Conservation (phyloP, 2,888 invertebrate species). For the Colletes collaris region DNA sequence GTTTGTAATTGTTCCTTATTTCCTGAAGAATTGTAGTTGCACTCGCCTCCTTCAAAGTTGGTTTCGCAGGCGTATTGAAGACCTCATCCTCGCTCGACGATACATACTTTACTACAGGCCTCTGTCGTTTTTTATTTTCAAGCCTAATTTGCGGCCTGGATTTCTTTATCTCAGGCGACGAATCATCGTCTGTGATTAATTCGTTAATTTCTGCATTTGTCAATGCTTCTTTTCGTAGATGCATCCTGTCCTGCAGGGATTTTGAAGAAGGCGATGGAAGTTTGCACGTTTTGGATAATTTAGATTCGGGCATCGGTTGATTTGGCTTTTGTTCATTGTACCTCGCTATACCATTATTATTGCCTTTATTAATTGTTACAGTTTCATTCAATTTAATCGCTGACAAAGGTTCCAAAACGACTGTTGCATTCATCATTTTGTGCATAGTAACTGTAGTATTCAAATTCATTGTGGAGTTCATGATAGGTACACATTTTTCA, state of each 20-base stretch:
- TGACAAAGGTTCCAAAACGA: constrained; percentile 73
- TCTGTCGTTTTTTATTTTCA: constrained; percentile 42
- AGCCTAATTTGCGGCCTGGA: constrained; percentile 33
- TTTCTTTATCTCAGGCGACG: constrained; percentile 73
- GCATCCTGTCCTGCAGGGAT: constrained; percentile 42
- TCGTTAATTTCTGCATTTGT: constrained; percentile 67
- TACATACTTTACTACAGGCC: constrained; percentile 46
- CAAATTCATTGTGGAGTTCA: constrained; percentile 80
- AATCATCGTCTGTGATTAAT: constrained; percentile 80
- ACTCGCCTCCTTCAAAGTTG: constrained; percentile 42
- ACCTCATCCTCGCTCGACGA: constrained; percentile 71
- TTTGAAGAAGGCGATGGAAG: constrained; percentile 15
- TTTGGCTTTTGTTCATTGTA: background rate
- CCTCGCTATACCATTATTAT: background rate
- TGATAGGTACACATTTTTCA: constrained; percentile 74
- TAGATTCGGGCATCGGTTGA: background rate
- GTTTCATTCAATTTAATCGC: constrained; percentile 71
- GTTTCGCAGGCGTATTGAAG: constrained; percentile 68
- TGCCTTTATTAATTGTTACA: constrained; percentile 67
- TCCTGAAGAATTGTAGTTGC: constrained; percentile 26
- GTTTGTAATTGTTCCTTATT: constrained; percentile 76
- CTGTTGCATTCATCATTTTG: constrained; percentile 74
- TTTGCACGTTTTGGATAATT: background rate
- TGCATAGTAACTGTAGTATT: constrained; percentile 66
- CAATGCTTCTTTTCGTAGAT: constrained; percentile 47